Evolutionary conservation across 2,888 invertebrate species (phyloP), one percentile per base, ranked within the genome.

Genomic region (Drosophila mayaguana): DNA sequence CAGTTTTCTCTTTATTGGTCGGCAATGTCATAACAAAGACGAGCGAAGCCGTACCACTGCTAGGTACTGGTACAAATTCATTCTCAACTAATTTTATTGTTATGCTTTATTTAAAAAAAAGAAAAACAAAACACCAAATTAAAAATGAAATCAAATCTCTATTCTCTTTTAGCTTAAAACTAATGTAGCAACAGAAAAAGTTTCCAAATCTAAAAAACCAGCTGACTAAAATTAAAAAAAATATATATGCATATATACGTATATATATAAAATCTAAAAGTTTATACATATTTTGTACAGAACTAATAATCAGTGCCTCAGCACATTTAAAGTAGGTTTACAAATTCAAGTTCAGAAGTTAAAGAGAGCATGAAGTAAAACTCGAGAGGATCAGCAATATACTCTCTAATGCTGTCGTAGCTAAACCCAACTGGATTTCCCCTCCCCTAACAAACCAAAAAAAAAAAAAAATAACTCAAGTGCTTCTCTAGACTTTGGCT

Each of bases 11-110:
- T 94, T 96, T 98, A 95, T 97, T 99, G 96, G 98, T 99, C 95
- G 98, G 98, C 93, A 98, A 99, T 95, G 97, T 98, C 94, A 97
- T 99, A 95, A 99, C 99, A 94, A 97, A 97, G 95, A 98, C 99
- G 94, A 99, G 99, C 94, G 99, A 99, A 94, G 98, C 99, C 93
- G 97, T 99, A 94, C 99, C 99, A 93, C 96, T 99, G 94, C 97
- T 99, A 97, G 99, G 99, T 98, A 93, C 81, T 89, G 78, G 69
- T 68, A 78, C 56, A 72, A 75, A 78, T 75, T 60, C 53, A 56
- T 45, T 55, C 36, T 63, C 55, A 64, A 63, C 12, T 61, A 53
- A 57, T 78, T 65, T 28, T 69, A 72, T 67, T 72, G 59, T 75
- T 64, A 70, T 77, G 59, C 56, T 72, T 89, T 88, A 65, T 72